A percentile compares a stretch with the other conserved stretches of the same genome.
phyloP scores from a whole-genome alignment of 2,113 vertebrate species.

The Tupaia tana region DNA sequence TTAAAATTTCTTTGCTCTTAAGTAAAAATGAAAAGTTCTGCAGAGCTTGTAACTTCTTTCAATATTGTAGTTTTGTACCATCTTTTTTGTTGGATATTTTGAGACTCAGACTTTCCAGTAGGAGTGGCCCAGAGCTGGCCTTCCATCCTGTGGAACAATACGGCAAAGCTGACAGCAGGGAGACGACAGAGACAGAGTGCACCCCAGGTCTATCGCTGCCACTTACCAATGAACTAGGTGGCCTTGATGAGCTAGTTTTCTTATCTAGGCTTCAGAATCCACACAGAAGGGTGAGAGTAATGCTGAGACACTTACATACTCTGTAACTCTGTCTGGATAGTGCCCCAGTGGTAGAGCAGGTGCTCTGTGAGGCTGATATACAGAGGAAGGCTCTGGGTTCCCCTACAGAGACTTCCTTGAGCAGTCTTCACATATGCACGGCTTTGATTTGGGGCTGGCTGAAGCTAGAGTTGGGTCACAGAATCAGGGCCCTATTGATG shows the following conservation, averaged over 20 bases:
- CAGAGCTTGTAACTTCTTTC: constrained; percentile 10
- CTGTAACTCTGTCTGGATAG: not conserved
- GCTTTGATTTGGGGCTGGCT: too few species aligned
- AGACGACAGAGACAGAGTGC: not conserved
- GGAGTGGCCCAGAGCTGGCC: not conserved
- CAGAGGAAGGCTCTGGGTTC: too few species aligned
- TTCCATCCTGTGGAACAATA: not conserved
- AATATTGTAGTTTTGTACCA: not conserved
- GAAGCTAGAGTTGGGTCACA: too few species aligned
- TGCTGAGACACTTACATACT: not conserved
- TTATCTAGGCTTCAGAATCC: not conserved
- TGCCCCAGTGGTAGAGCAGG: too few species aligned
- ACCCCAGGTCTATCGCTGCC: not conserved
- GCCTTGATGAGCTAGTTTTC: not conserved
- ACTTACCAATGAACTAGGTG: not conserved
- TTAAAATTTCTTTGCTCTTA: constrained; percentile 6
- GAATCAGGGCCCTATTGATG: too few species aligned
- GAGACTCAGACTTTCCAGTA: not conserved
- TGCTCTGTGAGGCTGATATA: too few species aligned
- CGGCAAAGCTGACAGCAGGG: not conserved
- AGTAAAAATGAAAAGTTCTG: not conserved
- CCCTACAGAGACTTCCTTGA: too few species aligned
- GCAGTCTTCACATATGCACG: too few species aligned
- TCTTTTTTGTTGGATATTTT: not conserved
- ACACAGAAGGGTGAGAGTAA: not conserved